These are phyloP conservation scores for Antheraea assamensis DNA, from an alignment of 2,888 invertebrate genomes.

Conservation along the genomic window DNA sequence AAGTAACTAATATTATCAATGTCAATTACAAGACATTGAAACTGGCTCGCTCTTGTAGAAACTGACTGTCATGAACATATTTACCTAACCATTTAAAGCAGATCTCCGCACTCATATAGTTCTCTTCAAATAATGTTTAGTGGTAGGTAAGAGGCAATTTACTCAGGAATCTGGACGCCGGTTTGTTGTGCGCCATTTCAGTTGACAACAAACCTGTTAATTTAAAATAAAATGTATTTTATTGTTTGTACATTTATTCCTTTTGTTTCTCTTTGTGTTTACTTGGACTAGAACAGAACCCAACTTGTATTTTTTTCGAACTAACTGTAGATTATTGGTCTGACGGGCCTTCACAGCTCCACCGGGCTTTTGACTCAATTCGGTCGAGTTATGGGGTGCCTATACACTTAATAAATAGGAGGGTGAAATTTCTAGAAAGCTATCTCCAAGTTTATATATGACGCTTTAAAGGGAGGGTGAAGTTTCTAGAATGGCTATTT, in stretches of 20 bases:
- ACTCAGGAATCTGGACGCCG: slow-evolving; percentile 32
- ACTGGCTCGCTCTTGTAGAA: slow-evolving; percentile 46
- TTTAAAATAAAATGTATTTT: too few relatives aligned
- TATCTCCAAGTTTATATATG: too few relatives aligned
- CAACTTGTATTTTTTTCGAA: too few relatives aligned
- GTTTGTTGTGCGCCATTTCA: slow-evolving; percentile 33
- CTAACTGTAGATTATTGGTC: too few relatives aligned
- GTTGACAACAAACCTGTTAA: slow-evolving; percentile 30
- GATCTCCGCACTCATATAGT: slow-evolving; percentile 20
- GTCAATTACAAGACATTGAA: slow-evolving; percentile 35
- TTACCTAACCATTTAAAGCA: slow-evolving; percentile 25
- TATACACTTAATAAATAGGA: too few relatives aligned
- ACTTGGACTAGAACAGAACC: too few relatives aligned
- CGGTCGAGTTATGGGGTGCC: too few relatives aligned
- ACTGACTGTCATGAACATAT: slow-evolving; percentile 30
- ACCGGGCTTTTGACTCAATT: too few relatives aligned
- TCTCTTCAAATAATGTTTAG: not conserved
- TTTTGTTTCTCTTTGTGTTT: slow-evolving; percentile 20
- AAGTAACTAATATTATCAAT: slow-evolving; percentile 33
- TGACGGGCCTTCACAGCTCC: too few relatives aligned
- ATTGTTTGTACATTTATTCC: slow-evolving; percentile 18
- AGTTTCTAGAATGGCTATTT: too few relatives aligned
- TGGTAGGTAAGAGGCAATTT: slow-evolving; percentile 22
- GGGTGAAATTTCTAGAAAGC: too few relatives aligned
- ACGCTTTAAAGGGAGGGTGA: too few relatives aligned